phyloP scores from a whole-genome alignment of 2,888 invertebrate genomes.

The Hypsopygia costalis region DNA sequence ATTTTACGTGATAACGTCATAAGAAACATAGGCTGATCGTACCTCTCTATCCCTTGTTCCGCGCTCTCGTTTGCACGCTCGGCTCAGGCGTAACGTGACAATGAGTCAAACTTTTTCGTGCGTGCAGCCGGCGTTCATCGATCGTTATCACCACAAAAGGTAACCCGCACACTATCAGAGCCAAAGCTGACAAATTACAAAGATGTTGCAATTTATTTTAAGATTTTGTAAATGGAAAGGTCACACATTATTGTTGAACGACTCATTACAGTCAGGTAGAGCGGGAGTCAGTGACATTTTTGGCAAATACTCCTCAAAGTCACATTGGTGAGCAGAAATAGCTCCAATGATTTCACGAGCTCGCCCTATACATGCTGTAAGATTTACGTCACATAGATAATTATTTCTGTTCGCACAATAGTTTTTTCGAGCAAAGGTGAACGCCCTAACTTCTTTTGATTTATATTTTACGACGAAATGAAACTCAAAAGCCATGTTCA shows the following conservation, averaged over 20 bases:
- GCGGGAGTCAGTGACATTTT: slow-evolving; percentile 49
- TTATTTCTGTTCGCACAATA: slow-evolving; percentile 19
- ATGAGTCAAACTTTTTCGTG: too few species aligned
- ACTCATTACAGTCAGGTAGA: slow-evolving; percentile 7
- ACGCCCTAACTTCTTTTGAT: slow-evolving; percentile 14
- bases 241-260: not conserved
- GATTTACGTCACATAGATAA: slow-evolving; percentile 20
- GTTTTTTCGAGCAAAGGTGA: slow-evolving; percentile 20
- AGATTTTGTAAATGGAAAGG: too few species aligned
- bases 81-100: too few species aligned
- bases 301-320: slow-evolving; percentile 48
- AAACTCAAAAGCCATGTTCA: not conserved
- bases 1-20: too few species aligned
- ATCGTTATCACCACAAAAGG: too few species aligned
- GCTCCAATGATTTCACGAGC: slow-evolving; percentile 29
- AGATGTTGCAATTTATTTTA: too few species aligned
- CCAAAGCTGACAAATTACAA: too few species aligned
- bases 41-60: too few species aligned
- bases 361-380: slow-evolving; percentile 8
- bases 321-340: slow-evolving; percentile 60
- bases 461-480: not conserved
- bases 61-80: too few species aligned
- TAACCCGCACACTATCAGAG: too few species aligned
- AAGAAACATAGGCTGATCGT: too few species aligned
- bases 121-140: too few species aligned